Evolutionary conservation across 2,113 vertebrate genomes (phyloP).

Genomic region (Stegostoma tigrinum): DNA sequence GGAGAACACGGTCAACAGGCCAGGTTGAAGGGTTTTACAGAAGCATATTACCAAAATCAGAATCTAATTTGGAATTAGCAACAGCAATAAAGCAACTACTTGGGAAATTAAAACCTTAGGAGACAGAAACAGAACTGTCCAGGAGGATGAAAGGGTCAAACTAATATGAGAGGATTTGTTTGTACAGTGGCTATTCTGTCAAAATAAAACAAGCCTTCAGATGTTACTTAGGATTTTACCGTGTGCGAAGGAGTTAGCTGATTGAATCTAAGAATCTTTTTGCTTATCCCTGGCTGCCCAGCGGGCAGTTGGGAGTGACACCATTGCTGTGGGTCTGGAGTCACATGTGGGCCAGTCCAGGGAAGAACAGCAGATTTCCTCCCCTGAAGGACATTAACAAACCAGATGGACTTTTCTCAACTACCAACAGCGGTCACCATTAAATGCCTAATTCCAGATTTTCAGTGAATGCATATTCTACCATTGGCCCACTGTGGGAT

Average conservation of each 20-base stretch:
- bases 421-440: too few relatives aligned
- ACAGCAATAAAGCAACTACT: not conserved
- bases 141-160: not conserved
- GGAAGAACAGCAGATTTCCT: too few relatives aligned
- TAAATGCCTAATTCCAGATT: too few relatives aligned
- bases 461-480: too few relatives aligned
- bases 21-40: not conserved
- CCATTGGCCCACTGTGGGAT: too few relatives aligned
- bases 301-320: too few relatives aligned
- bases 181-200: not conserved
- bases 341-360: too few relatives aligned
- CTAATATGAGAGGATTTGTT: not conserved
- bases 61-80: not conserved
- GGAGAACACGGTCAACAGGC: not conserved
- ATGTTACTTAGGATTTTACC: not conserved
- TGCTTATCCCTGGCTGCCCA: too few relatives aligned
- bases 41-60: not conserved
- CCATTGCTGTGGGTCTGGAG: too few relatives aligned
- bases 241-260: not conserved
- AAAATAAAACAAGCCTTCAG: not conserved
- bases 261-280: too few relatives aligned
- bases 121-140: not conserved
- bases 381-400: too few relatives aligned
- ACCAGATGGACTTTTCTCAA: too few relatives aligned
- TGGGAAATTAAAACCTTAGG: not conserved